Evolutionary conservation across 2,888 invertebrate genomes (phyloP).

Genomic region (Apotomis betuletana): DNA sequence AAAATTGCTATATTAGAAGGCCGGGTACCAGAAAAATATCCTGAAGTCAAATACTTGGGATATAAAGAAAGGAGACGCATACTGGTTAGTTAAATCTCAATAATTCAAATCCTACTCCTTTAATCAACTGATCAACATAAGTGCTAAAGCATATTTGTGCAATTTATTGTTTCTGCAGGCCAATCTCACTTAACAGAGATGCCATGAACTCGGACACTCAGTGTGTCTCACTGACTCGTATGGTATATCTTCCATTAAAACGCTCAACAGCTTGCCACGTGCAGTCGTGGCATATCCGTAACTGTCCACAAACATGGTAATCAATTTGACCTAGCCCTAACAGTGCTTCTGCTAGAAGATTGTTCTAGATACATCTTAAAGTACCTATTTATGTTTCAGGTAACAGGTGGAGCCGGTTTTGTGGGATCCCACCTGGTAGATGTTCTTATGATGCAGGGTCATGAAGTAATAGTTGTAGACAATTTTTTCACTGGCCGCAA

Average conservation of each 20-base stretch:
- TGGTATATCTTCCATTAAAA: too few relatives aligned
- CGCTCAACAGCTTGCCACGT: too few relatives aligned
- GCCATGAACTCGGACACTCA: too few relatives aligned
- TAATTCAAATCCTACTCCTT: background rate
- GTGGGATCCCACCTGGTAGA: conserved; percentile 99
- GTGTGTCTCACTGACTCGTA: too few relatives aligned
- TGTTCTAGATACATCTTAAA: background rate
- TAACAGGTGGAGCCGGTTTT: conserved; percentile 98
- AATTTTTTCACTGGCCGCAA: conserved; percentile 99
- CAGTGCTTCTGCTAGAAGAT: too few relatives aligned
- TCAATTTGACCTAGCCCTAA: too few relatives aligned
- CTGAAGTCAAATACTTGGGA: conserved; percentile 95
- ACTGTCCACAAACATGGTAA: too few relatives aligned
- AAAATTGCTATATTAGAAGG: conserved; percentile 89
- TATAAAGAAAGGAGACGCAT: conserved; percentile 96
- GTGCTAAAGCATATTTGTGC: too few relatives aligned
- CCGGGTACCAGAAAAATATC: conserved; percentile 91
- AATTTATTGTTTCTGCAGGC: too few relatives aligned
- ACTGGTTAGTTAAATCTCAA: conserved; percentile 83
- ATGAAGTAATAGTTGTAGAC: conserved; percentile 98
- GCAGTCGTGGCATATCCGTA: too few relatives aligned
- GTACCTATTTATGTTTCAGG: conserved; percentile 72
- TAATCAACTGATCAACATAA: too few relatives aligned
- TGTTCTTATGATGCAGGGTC: conserved; percentile 96
- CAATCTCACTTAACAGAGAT: too few relatives aligned